phyloP scores from a whole-genome alignment of 2,888 invertebrate genomes.

The Stegana nigrithorax region DNA sequence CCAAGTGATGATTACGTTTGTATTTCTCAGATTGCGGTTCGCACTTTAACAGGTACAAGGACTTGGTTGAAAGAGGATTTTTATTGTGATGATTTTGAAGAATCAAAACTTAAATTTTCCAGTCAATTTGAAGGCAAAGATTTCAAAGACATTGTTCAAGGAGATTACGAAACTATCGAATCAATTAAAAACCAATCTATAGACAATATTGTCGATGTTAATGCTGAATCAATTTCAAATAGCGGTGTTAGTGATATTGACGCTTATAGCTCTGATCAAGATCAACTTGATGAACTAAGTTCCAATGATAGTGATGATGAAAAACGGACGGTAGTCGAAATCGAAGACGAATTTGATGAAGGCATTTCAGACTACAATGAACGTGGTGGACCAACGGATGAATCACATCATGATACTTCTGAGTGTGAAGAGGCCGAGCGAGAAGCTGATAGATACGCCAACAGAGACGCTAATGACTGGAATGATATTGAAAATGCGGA shows the following conservation, averaged over 20 bases:
- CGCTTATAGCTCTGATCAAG: too few relatives aligned
- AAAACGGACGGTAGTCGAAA: slow-evolving; percentile 65
- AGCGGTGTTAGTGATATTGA: too few relatives aligned
- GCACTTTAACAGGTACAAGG: slow-evolving; percentile 53
- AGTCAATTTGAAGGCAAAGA: background rate
- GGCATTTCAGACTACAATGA: slow-evolving; percentile 66
- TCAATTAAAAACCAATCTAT: background rate
- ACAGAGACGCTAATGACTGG: slow-evolving; percentile 62
- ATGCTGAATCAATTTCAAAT: background rate
- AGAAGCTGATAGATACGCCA: slow-evolving; percentile 62
- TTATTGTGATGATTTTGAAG: slow-evolving; percentile 44
- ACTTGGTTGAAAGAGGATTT: slow-evolving; percentile 59
- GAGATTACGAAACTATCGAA: background rate
- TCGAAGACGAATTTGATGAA: slow-evolving; percentile 66
- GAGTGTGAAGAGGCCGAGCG: slow-evolving; percentile 67
- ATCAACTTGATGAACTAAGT: background rate
- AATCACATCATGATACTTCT: slow-evolving; percentile 66
- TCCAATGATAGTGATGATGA: slow-evolving; percentile 65
- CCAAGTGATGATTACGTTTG: slow-evolving; percentile 60
- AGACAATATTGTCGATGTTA: background rate
- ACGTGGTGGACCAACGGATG: slow-evolving; percentile 62
- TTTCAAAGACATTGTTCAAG: background rate
- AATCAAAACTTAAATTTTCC: slow-evolving; percentile 19
- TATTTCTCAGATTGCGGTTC: slow-evolving; percentile 60
- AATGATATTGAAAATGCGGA: slow-evolving; percentile 46